phyloP scores from a whole-genome alignment of 2,797 vertebrate species.

The Eulemur mongoz region DNA sequence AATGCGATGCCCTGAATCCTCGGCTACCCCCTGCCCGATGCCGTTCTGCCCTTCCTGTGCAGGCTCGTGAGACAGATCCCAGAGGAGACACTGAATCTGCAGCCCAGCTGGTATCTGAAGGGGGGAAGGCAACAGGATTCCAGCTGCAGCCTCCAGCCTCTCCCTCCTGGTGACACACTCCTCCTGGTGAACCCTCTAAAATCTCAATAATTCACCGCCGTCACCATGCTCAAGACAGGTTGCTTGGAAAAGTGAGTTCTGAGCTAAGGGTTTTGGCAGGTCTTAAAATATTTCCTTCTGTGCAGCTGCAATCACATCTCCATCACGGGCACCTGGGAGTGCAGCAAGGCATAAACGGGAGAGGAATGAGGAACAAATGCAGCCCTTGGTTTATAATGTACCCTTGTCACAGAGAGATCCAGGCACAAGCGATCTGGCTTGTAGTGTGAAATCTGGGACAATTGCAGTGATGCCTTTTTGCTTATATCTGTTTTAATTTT shows the following conservation, averaged over 20 bases:
- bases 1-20: not conserved
- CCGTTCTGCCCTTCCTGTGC: not conserved
- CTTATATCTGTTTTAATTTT: slow-evolving; percentile 37
- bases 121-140: not conserved
- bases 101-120: slow-evolving; percentile 1
- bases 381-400: slow-evolving; percentile 47
- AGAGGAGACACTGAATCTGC: not conserved
- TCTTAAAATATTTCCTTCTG: slow-evolving; percentile 80
- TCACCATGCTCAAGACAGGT: slow-evolving; percentile 62
- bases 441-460: not conserved
- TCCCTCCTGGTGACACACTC: not conserved
- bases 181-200: slow-evolving; percentile 52
- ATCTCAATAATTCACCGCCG: slow-evolving; percentile 67
- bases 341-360: slow-evolving; percentile 35
- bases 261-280: slow-evolving; percentile 75
- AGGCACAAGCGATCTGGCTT: not conserved
- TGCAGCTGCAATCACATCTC: slow-evolving; percentile 63
- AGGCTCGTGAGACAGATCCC: not conserved
- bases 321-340: slow-evolving; percentile 65
- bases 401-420: not conserved
- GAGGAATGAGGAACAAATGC: not conserved
- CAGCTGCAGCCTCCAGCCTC: not conserved
- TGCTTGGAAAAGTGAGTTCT: slow-evolving; percentile 74
- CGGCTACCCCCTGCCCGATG: not conserved
- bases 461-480: not conserved